Evolutionary conservation across 2,888 invertebrate genomes (phyloP), one percentile per base, ranked within the genome.

Genomic region (Tribolium freemani): DNA sequence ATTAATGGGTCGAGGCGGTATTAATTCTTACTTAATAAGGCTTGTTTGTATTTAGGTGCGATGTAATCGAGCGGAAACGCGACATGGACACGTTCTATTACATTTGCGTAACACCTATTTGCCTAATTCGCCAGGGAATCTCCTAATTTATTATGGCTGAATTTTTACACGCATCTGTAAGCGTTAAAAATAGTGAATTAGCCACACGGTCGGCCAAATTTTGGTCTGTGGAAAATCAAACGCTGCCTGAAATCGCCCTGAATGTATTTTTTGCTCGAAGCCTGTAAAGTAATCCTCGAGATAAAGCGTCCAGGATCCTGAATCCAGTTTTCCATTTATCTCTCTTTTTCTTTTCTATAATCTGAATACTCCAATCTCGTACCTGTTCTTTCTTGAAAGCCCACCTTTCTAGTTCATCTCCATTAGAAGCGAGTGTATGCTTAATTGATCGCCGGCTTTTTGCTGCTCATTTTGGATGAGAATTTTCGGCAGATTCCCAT

Each of bases 301-400:
- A 73, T 73, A 69, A 69, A 72, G 60, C 64, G 64, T 69, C 64
- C 73, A 61, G 69, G 58, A 64, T 60, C 46, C 44, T 20, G 60
- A 58, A 72, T 72, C 72, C 69, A 64, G 69, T 73, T 69, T 72
- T 73, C 73, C 69, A 69, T 73, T 61, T 72, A 72, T 72, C 61
- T 73, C 63, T 54, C 67, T 67, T 73, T 73, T 70, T 66, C 70
- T 54, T 64, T 67, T 46, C 45, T 57, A 21, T 61, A 70, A 73
- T 73, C 67, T 73, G 73, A 73, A 67, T 73, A 70, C 67, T 71
- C 44, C 67, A 67, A 67, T 71, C 61, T 68, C 21, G 16, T 56
- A 61, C 54, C 38, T 64, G 67, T 38, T 68, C 54, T 67, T 16
- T 60, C 58, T 8, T 13, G 11, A 11, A 48, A 48, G 26, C 13